Conservation (phyloP, 2,797 vertebrate species). For the Limnodromus scolopaceus region DNA sequence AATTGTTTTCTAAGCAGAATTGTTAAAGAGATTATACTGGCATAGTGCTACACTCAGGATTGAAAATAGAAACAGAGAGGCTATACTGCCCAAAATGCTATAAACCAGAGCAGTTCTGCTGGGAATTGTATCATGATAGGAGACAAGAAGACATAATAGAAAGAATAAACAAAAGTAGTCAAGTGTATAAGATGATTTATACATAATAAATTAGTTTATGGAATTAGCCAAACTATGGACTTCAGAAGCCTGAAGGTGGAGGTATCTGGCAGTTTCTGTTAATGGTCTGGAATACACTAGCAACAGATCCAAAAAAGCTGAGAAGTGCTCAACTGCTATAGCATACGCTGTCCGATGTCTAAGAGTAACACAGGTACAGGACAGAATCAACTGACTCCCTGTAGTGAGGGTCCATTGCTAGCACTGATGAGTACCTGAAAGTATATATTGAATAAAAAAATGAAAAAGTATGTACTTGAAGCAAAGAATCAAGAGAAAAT, state of each 20-base stretch:
- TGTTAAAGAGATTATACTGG: neutral
- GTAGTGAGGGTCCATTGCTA: neutral
- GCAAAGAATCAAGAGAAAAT: neutral
- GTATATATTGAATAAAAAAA: neutral
- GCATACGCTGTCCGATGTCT: neutral
- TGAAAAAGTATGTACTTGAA: neutral
- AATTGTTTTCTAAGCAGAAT: neutral
- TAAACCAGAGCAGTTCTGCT: neutral
- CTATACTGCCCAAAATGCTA: neutral
- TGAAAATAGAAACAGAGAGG: neutral
- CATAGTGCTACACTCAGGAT: neutral
- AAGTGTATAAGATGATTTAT: neutral
- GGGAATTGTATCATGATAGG: neutral
- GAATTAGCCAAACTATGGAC: neutral
- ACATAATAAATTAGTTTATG: neutral
- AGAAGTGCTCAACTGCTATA: neutral
- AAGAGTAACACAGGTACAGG: neutral
- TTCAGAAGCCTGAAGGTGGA: neutral
- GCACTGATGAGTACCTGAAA: neutral
- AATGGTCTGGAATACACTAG: neutral
- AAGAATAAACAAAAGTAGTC: neutral
- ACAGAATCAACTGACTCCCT: neutral
- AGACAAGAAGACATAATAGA: neutral
- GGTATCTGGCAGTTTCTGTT: neutral
- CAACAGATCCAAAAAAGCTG: neutral